Conservation (phyloP, 2,113 vertebrate species). For the Equus przewalskii region DNA sequence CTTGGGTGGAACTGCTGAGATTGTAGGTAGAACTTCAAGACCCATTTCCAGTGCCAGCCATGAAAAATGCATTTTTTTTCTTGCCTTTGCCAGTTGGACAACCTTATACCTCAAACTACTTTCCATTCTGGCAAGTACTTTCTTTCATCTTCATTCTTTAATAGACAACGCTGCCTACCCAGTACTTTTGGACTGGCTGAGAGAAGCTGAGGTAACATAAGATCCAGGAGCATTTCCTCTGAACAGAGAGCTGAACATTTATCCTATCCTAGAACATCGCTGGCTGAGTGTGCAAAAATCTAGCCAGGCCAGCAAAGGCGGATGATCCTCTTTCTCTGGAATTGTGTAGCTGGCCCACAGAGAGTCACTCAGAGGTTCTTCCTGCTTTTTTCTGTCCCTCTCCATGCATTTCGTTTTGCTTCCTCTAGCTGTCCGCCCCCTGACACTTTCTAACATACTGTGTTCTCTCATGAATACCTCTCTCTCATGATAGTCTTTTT, state of each 20-base stretch:
- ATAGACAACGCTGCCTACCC: not conserved
- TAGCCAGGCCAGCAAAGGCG: not conserved
- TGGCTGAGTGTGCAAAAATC: not conserved
- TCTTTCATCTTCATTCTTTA: constrained; percentile 20
- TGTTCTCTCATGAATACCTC: constrained; percentile 60
- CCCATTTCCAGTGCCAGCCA: not conserved
- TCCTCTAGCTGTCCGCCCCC: not conserved
- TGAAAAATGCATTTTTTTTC: not conserved
- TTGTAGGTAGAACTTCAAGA: not conserved
- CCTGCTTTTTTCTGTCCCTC: constrained; percentile 19
- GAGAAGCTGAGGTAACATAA: not conserved
- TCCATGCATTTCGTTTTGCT: not conserved
- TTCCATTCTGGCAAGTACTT: not conserved
- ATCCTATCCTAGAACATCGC: not conserved
- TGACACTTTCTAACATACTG: not conserved
- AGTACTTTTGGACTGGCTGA: not conserved
- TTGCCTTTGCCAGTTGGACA: not conserved
- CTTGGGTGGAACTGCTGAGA: not conserved
- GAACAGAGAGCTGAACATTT: not conserved
- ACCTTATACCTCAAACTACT: not conserved
- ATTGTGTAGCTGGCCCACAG: not conserved
- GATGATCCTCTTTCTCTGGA: not conserved
- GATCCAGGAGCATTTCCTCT: not conserved
- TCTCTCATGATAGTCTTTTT: constrained; percentile 70
- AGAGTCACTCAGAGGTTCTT: not conserved